Evolutionary conservation across 1,140 invertebrate species (phyloP).

Genomic region (Xylocopa sonorina): DNA sequence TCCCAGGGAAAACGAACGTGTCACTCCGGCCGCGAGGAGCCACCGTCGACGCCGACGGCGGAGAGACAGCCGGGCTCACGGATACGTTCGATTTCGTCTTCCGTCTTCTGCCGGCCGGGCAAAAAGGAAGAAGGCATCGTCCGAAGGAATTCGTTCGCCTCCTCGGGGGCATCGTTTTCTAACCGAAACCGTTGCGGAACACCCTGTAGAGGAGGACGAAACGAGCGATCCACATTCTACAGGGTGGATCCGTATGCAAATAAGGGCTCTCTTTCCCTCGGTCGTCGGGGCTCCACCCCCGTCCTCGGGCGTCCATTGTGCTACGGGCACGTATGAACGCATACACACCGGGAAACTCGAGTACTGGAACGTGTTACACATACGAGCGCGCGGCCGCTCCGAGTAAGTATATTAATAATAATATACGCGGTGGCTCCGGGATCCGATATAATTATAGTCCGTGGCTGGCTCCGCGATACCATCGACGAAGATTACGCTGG

Average conservation of each 20-base stretch:
- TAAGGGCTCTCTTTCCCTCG: constrained; percentile 71
- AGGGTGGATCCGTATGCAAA: constrained; percentile 78
- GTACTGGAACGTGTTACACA: constrained; percentile 51
- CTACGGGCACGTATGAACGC: constrained; percentile 39
- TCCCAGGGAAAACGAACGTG: constrained; percentile 73
- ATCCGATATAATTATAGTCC: constrained; percentile 78
- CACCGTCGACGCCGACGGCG: no score
- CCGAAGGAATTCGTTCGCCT: background rate
- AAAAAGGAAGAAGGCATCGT: no score
- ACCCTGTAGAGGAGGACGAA: constrained; percentile 52
- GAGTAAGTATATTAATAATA: constrained; percentile 77
- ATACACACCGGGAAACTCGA: constrained; percentile 28
- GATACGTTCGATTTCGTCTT: no score
- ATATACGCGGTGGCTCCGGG: constrained; percentile 73
- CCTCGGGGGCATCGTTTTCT: background rate
- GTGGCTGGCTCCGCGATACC: constrained; percentile 61
- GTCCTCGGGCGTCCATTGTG: constrained; percentile 79
- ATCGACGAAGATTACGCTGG: constrained; percentile 67
- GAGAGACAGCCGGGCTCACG: no score
- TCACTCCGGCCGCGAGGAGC: constrained; percentile 69
- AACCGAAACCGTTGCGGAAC: background rate
- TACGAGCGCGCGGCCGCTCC: constrained; percentile 40
- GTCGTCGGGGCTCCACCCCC: constrained; percentile 76
- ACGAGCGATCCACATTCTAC: constrained; percentile 72
- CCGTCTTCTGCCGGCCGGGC: background rate